Evolutionary conservation across 2,113 vertebrate genomes (phyloP).

Genomic region (Megaptera novaeangliae): DNA sequence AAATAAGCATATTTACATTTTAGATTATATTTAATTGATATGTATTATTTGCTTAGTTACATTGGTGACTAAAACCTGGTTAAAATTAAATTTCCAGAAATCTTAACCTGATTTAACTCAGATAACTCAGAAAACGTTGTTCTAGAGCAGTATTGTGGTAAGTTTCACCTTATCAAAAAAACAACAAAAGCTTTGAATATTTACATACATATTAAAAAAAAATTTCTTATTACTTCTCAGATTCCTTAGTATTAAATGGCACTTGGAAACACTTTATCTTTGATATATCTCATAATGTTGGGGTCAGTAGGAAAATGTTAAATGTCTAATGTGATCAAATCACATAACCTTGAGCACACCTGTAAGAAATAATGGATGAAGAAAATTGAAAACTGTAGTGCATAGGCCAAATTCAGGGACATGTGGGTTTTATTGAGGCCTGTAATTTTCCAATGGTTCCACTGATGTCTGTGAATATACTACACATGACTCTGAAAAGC

Average conservation of each 20-base stretch:
- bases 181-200: background rate
- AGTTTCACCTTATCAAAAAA: background rate
- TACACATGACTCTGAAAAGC: background rate
- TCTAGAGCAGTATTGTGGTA: background rate
- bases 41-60: background rate
- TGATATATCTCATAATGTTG: background rate
- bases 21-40: background rate
- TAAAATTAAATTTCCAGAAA: background rate
- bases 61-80: background rate
- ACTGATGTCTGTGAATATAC: background rate
- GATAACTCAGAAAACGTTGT: background rate
- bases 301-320: background rate
- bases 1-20: background rate
- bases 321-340: background rate
- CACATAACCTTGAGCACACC: background rate
- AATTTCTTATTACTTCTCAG: background rate
- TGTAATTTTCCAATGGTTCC: background rate
- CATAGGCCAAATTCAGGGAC: background rate
- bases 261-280: background rate
- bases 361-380: background rate
- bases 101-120: background rate
- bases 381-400: constrained; percentile 12
- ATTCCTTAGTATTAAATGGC: background rate
- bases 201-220: background rate
- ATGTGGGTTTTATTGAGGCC: background rate